Evolutionary conservation across 2,113 vertebrate species (phyloP), one percentile per base, ranked within the genome.

Genomic region (Corythornis vintsioides): DNA sequence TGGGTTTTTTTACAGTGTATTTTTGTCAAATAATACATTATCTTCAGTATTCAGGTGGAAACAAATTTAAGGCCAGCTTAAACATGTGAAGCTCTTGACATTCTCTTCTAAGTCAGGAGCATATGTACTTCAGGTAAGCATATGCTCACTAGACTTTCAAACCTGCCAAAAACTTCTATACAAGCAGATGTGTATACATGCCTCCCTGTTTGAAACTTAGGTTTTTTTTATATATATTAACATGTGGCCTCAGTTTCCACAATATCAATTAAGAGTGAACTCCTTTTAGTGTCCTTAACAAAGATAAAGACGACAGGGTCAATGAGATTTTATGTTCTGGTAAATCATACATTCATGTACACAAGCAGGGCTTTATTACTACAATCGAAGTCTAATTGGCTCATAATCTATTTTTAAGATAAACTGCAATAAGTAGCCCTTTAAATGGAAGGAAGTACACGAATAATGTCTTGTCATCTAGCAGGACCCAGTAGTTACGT

Each of bases 401-500:
- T 79, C 50, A 77, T 45, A 78, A 90, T 42, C 40, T 83, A 19
- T 85, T 89, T 93, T 92, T 93, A 59, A 87, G 29, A 56, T 35
- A 70, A 91, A 14, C n/a, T 9, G 7, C 47, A 80, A 83, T 77
- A 82, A 88, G 10, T 29, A 92, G 10, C 9, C 9, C 45, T 82
- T 90, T 57, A 91, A 67, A 83, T 52, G 59, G 56, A 86, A 93
- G 60, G 33, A 77, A 83, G 40, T 53, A 35, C 10, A 63, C 91
- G 84, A 93, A 93, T 75, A 96, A 95, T 83, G 40, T 10, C 50
- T 94, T 93, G 78, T 86, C 84, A 72, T 72, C 42, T 75, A 83
- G 18, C n/a, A 83, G 65, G 17, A 94, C 18, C 82, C 82, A 89
- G 64, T 75, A 94, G 75, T 85, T 92, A 85, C 50, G 31, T 83